phyloP scores from a whole-genome alignment of 2,113 vertebrate species.

The Pterocles gutturalis region DNA sequence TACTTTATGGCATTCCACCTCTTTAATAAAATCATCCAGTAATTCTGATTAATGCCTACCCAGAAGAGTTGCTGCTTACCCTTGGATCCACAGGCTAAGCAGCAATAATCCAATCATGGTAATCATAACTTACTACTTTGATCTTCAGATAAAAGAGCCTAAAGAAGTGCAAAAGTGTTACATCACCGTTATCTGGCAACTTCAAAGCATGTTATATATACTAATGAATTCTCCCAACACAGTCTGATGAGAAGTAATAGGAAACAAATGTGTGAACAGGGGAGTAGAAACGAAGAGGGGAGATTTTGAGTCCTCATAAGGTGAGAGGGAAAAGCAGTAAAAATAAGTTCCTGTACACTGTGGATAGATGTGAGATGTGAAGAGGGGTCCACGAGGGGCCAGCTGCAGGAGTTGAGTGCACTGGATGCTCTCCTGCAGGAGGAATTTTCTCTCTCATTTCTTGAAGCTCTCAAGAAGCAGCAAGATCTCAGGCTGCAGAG shows the following conservation, averaged over 20 bases:
- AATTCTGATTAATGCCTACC: constrained; percentile 38
- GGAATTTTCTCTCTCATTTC: not conserved
- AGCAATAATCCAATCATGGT: constrained; percentile 52
- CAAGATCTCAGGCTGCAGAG: not conserved
- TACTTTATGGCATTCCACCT: not conserved
- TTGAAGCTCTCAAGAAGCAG: not conserved
- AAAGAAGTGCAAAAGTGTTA: constrained; percentile 57
- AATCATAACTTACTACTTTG: constrained; percentile 55
- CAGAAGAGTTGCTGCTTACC: constrained; percentile 52
- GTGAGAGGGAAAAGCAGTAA: not conserved
- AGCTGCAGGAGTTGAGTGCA: not conserved
- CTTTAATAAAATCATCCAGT: constrained; percentile 23
- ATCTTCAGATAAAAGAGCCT: constrained; percentile 70
- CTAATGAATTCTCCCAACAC: constrained; percentile 47
- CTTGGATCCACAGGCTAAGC: constrained; percentile 63
- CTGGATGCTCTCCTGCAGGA: not conserved
- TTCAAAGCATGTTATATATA: constrained; percentile 55
- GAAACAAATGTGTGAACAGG: not conserved
- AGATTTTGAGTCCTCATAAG: not conserved
- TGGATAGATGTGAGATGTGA: not conserved
- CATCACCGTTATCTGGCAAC: constrained; percentile 50
- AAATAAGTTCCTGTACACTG: not conserved
- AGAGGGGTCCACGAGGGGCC: not conserved
- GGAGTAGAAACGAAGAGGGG: not conserved
- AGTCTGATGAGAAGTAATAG: constrained; percentile 15